Base-by-base conservation (phyloP, 2,888 invertebrate genomes). In the Sinopyrophorus schimmeli region DNA sequence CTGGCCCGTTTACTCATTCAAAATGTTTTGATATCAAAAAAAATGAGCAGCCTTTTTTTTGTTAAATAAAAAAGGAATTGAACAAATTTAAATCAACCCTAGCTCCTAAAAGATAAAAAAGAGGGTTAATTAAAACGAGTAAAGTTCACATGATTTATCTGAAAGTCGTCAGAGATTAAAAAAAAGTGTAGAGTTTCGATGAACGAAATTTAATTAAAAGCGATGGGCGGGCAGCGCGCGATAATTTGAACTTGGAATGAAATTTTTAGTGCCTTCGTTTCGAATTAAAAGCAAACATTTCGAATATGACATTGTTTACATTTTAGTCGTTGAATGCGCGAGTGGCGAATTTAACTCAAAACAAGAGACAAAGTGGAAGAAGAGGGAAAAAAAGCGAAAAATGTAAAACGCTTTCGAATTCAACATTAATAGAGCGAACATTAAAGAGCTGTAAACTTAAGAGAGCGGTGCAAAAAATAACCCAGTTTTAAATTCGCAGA, bases 401-500 rank as follows among this genome's bases (percentile, higher is more conserved):
- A 32, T 18, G 18, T 18, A 48, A 41, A 38, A 43, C 27, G 40
- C 11, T 46, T 14, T 9, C 18, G 16, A 50, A 50, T 24, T 41
- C 23, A n/a, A n/a, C 26, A 43, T 49, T 49, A 43, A 49, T 43
- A 43, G 39, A 28, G 38, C 43, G 34, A 28, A 39, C 39, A 42
- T 42, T 49, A 43, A 49, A 39, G 34, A 15, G 38, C 49, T 43
- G 32, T 43, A 49, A 49, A 49, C 43, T 39, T 43, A 40, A 43
- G 44, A 44, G 50, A 27, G 35, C 41, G 41, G 39, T 32, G 35
- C 46, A 46, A 51, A 46, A 40, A 51, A 47, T 47, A 51, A 51
- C 51, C 51, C 47, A 51, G 51, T 51, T 51, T 51, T 51, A 51
- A 51, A 51, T 51, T 51, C 47, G 24, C 46, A 7, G 46, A 42